These are phyloP conservation scores for Pogonocichla stellata DNA, from an alignment of 2,113 vertebrate species.

Conservation along the genomic window DNA sequence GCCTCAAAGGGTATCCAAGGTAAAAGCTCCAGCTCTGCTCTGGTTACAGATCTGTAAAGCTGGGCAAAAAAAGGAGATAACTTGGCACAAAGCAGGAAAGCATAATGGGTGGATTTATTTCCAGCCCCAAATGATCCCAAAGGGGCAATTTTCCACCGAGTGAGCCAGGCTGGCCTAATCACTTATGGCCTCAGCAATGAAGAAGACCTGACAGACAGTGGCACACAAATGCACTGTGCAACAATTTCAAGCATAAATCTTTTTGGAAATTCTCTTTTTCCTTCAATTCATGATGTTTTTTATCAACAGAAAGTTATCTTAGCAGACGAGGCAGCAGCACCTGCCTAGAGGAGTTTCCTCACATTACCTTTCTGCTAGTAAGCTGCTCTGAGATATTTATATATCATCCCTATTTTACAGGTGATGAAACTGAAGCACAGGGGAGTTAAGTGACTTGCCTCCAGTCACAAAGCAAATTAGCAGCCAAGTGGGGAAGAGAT, in stretches of 20 bases:
- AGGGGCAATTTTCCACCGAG: conserved; percentile 2
- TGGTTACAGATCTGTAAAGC: not conserved
- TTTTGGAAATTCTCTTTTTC: not conserved
- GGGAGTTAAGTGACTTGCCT: conserved; percentile 38
- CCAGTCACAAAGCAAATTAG: conserved; percentile 46
- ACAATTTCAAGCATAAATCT: not conserved
- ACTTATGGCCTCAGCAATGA: not conserved
- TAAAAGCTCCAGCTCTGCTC: not conserved
- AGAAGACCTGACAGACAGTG: not conserved
- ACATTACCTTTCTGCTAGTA: conserved; percentile 5
- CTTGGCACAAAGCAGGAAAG: not conserved
- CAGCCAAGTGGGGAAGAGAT: conserved; percentile 12
- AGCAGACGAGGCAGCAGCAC: conserved; percentile 9
- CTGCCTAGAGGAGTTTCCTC: conserved; percentile 24
- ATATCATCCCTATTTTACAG: conserved; percentile 9
- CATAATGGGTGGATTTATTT: not conserved
- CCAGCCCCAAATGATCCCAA: not conserved
- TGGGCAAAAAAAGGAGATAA: not conserved
- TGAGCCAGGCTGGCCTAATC: not conserved
- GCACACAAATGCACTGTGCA: not conserved
- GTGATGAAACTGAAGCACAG: conserved; percentile 44
- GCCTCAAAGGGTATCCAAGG: not conserved
- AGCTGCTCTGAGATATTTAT: conserved; percentile 7
- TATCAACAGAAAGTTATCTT: not conserved
- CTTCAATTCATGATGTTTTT: not conserved